These are phyloP conservation scores for Heterotis niloticus DNA, from an alignment of 2,113 vertebrate species.

Conservation along the genomic window DNA sequence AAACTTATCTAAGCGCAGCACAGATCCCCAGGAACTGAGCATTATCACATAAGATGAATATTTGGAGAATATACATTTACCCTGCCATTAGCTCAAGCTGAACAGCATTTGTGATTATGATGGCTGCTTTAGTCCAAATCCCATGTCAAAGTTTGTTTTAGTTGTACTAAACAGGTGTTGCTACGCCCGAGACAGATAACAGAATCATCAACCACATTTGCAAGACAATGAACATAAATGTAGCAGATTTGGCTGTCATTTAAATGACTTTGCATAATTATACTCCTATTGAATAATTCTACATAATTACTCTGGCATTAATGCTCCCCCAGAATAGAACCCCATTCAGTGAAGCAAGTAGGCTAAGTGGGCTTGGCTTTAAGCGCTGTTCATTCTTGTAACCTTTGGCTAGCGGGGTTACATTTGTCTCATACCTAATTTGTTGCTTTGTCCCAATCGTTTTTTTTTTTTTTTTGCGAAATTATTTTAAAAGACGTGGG, in stretches of 20 bases:
- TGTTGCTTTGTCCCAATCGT: constrained; percentile 43
- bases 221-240: constrained; percentile 66
- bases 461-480: constrained; percentile 43
- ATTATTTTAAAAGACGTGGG: constrained; percentile 30
- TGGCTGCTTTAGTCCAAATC: constrained; percentile 55
- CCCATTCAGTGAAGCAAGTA: constrained; percentile 38
- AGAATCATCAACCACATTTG: constrained; percentile 62
- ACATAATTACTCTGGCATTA: constrained; percentile 63
- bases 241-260: constrained; percentile 60
- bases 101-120: constrained; percentile 40
- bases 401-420: constrained; percentile 44
- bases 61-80: constrained; percentile 29
- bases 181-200: constrained; percentile 56
- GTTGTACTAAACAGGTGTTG: constrained; percentile 66
- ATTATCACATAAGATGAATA: constrained; percentile 24
- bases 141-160: constrained; percentile 64
- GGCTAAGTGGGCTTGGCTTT: constrained; percentile 38
- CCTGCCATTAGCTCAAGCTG: constrained; percentile 29
- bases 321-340: constrained; percentile 52
- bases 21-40: neutral
- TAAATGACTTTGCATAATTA: constrained; percentile 66
- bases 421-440: constrained; percentile 46
- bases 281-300: constrained; percentile 61
- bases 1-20: neutral
- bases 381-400: constrained; percentile 49